phyloP scores from a whole-genome alignment of 2,113 vertebrate species.

The Boulengeromyrus knoepffleri region DNA sequence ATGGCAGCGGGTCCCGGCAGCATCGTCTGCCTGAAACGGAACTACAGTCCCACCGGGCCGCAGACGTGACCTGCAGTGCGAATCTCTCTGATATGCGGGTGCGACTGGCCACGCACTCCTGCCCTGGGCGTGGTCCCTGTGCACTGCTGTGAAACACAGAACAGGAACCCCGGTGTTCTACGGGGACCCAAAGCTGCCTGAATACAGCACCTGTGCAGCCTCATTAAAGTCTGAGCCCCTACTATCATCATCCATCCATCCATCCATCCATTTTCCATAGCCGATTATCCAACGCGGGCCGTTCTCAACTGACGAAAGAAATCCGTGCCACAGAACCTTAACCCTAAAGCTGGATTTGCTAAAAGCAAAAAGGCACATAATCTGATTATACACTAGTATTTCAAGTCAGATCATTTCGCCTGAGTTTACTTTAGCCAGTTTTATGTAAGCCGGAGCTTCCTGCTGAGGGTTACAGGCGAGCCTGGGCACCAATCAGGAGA shows the following conservation, averaged over 20 bases:
- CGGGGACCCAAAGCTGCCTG: background rate
- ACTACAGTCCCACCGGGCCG: constrained; percentile 40
- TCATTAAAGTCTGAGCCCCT: background rate
- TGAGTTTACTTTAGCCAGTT: background rate
- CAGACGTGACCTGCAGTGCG: constrained; percentile 28
- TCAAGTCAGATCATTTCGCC: background rate
- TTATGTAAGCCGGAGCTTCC: background rate
- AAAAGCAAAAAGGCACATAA: background rate
- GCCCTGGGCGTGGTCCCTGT: background rate
- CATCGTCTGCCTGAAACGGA: constrained; percentile 30
- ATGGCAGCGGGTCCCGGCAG: constrained; percentile 29
- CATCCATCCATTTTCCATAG: background rate
- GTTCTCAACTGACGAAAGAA: background rate
- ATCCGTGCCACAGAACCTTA: background rate
- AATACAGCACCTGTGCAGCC: background rate
- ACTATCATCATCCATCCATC: background rate
- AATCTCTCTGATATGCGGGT: background rate
- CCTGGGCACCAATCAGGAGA: background rate
- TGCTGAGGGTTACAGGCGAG: background rate
- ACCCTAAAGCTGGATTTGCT: background rate
- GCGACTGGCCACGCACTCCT: background rate
- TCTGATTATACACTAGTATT: background rate
- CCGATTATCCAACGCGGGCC: background rate
- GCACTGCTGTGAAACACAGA: background rate
- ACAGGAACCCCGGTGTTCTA: background rate